Conservation (phyloP, 2,888 invertebrate genomes). For the Tortricodes alternella region DNA sequence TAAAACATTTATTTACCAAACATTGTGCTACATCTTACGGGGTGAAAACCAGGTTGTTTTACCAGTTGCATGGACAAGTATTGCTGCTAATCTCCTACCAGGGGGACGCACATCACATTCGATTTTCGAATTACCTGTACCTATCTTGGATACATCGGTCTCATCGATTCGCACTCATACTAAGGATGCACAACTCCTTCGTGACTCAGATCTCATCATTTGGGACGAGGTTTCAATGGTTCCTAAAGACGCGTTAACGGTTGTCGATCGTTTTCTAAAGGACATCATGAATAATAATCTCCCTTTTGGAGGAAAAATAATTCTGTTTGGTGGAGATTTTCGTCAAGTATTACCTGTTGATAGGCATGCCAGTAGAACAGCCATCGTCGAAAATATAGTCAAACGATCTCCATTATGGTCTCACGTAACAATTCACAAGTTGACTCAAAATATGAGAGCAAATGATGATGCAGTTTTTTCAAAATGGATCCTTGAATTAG, state of each 20-base stretch:
- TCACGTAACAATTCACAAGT: too few relatives aligned
- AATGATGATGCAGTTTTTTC: too few relatives aligned
- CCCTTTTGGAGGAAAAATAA: background rate
- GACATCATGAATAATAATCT: background rate
- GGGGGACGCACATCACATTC: background rate
- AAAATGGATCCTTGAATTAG: too few relatives aligned
- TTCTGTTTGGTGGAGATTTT: background rate
- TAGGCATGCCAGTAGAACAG: too few relatives aligned
- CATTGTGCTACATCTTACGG: background rate
- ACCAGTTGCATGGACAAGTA: background rate
- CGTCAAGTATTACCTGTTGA: background rate
- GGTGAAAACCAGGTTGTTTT: constrained; percentile 16
- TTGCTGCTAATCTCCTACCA: background rate
- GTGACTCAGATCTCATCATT: background rate
- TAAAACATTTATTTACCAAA: background rate
- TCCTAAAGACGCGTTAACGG: background rate
- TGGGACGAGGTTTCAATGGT: background rate
- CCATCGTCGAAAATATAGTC: too few relatives aligned
- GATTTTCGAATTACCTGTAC: background rate
- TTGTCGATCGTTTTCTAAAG: background rate
- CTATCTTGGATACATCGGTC: background rate
- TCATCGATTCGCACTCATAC: background rate
- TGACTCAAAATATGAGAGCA: too few relatives aligned
- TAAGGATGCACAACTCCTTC: background rate
- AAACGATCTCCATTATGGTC: too few relatives aligned